Base-by-base conservation (phyloP, 2,113 vertebrate species). In the Mugil cephalus region DNA sequence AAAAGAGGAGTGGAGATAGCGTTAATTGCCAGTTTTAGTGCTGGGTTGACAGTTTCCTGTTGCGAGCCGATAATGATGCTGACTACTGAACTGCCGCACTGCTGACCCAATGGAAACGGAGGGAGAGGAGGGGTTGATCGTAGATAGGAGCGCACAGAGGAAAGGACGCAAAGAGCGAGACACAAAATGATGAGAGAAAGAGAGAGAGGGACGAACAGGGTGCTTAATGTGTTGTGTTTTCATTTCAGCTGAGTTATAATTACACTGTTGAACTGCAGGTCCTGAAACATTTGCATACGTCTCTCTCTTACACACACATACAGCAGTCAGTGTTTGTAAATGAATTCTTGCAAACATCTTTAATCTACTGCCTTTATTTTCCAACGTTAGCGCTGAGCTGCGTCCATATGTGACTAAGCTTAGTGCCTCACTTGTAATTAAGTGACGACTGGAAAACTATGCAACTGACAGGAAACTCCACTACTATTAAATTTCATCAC, bases 41-140 rank as follows among this genome's bases (percentile, higher is more conserved):
- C 90, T 90, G 88, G 79, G 76, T 86, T 91, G 90, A 91, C 87
- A 90, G 86, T 89, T 91, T 89, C 74, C 69, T 84, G 71, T 86
- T 88, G 78, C 71, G 81, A 78, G 61, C 48, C 12, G 77, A 91
- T 90, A 91, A 90, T 91, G 85, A 89, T 88, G 82, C 85, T 87
- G 85, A 91, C 88, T 83, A 82, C 77, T 80, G 72, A 87, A 90
- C 72, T 80, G 70, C 69, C 17, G 75, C 78, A 85, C 79, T 88
- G 87, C 86, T 89, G 86, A 92, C 85, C 86, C 84, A 86, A 85
- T 80, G 77, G 75, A 92, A 89, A 78, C 42, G 38, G 45, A 74
- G 60, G 54, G 53, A 73, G 76, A 74, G 67, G 60, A 73, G 69
- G 39, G 65, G 54, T 62, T 77, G 84, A 50, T 63, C 35, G 53